Base-by-base conservation (phyloP, 2,797 vertebrate species). In the Chanos chanos region DNA sequence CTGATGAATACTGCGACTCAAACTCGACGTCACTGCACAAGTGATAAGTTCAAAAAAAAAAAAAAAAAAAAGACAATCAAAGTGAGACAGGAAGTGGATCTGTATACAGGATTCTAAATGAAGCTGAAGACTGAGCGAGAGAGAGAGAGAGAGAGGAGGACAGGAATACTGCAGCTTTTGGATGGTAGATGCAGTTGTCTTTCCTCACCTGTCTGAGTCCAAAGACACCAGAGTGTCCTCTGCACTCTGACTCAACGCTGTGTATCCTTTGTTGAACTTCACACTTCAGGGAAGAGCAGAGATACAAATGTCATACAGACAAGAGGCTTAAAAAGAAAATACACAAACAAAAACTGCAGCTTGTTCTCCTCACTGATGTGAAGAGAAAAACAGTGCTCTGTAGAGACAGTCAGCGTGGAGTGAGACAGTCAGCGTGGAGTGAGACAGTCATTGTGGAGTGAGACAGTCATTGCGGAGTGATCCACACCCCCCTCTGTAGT, bases 1-100 rank as follows among this genome's bases (percentile, higher is more conserved):
- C 97, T 0, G 95, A 99, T 21, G 96, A 99, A 76, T 93, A 94
- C 84, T 92, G 91, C 68, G 94, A 95, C 83, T 94, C 95, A 10
- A 90, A 85, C 79, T 98, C 96, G 15, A 87, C 89, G 0, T 98
- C 96, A 73, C 97, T 99, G 78, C 52, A 79, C 58, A 41, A 16
- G 61, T 73, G 77, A 48, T 31, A 68, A 39, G 7, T 24, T 59
- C 12, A 61, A 1, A 7, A 49, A 9, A 2, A 7, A 36, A 16
- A 16, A 21, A 24, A 25, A 33, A 10, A 9, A 4, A 9, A 22
- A 7, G 9, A 27, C 10, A 27, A 22, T 18, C 31, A 13, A 4
- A 6, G 12, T 4, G 0, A 10, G 13, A 41, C 6, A 15, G 16
- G 13, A 3, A 37, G 21, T n/a, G n/a, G n/a, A n/a, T n/a, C n/a